Evolutionary conservation across 2,113 vertebrate species (phyloP).

Genomic region (Oryzias javanicus): DNA sequence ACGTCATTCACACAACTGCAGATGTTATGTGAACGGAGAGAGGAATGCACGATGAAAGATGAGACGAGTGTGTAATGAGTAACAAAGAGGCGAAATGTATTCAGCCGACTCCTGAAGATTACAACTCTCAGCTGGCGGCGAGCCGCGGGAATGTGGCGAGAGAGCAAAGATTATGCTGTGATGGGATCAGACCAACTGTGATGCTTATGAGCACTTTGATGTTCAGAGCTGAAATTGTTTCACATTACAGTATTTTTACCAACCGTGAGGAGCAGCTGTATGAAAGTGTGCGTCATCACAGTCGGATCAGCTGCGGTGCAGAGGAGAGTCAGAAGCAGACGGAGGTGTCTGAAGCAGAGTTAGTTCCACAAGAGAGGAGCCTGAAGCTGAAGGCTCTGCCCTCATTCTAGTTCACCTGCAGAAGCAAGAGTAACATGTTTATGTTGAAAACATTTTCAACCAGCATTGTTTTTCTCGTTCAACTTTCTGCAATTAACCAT

Average conservation of each 20-base stretch:
- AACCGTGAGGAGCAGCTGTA: not conserved
- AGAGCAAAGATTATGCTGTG: not conserved
- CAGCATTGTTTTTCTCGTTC: too few species aligned
- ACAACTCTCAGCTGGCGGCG: not conserved
- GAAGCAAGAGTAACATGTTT: too few species aligned
- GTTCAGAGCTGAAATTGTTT: not conserved
- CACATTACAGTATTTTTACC: not conserved
- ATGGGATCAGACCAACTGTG: conserved; percentile 1
- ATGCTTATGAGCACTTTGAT: not conserved
- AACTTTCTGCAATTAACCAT: too few species aligned
- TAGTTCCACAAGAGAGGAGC: too few species aligned
- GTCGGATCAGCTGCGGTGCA: not conserved
- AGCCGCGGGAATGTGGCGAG: not conserved
- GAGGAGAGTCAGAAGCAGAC: too few species aligned
- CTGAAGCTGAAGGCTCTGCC: too few species aligned
- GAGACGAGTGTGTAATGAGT: conserved; percentile 18
- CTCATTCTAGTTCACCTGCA: too few species aligned
- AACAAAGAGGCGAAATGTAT: not conserved
- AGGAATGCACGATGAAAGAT: conserved; percentile 19
- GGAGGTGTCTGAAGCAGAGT: too few species aligned
- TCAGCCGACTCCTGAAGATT: not conserved
- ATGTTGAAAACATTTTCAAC: too few species aligned
- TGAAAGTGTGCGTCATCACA: not conserved
- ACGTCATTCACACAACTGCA: conserved; percentile 33
- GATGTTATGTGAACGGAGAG: conserved; percentile 33